phyloP scores from a whole-genome alignment of 2,113 vertebrate genomes.

The Sprattus sprattus region DNA sequence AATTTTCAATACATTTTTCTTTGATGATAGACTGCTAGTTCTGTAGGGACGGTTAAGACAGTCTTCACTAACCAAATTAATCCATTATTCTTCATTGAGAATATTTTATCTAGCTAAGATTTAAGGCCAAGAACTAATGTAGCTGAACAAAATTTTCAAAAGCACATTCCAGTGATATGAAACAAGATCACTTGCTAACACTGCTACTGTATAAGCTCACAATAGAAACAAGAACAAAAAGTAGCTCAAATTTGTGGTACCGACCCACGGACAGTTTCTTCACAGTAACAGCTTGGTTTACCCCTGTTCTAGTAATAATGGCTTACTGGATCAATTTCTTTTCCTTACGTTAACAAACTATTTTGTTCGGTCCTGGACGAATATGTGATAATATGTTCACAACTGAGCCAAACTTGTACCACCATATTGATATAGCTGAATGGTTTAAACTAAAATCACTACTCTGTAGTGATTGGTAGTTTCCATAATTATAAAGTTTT shows the following conservation, averaged over 20 bases:
- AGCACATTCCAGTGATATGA: conserved; percentile 17
- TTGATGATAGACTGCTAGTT: background rate
- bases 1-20: background rate
- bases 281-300: conserved; percentile 12
- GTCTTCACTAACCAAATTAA: background rate
- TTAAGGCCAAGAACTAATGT: conserved; percentile 8
- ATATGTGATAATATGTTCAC: background rate
- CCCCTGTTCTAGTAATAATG: background rate
- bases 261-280: background rate
- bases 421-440: background rate
- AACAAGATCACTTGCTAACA: conserved; percentile 2
- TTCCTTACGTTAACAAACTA: background rate
- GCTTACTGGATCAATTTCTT: background rate
- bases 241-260: conserved; percentile 4
- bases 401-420: background rate
- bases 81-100: background rate
- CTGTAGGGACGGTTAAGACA: background rate
- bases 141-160: conserved; percentile 1
- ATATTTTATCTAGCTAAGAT: background rate
- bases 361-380: background rate
- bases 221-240: background rate
- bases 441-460: background rate
- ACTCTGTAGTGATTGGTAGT: too few species aligned
- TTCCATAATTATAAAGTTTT: too few species aligned
- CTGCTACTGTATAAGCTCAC: conserved; percentile 7